Evolutionary conservation across 2,797 vertebrate species (phyloP).

Genomic region (Morus bassanus): DNA sequence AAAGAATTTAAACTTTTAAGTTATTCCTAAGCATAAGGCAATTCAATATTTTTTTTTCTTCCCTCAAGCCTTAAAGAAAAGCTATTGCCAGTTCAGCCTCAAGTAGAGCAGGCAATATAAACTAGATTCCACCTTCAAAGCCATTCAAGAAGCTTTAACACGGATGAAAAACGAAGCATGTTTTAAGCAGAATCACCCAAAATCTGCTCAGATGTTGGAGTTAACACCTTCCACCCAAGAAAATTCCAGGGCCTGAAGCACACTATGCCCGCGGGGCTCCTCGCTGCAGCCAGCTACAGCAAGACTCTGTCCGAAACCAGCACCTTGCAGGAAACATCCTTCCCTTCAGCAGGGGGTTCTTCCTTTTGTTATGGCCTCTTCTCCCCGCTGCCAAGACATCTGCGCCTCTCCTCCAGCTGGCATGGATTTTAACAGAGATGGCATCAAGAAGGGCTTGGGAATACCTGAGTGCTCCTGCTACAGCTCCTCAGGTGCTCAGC

Average conservation of each 20-base stretch:
- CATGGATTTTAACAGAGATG: too few relatives aligned
- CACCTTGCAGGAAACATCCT: background rate
- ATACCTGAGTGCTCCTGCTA: background rate
- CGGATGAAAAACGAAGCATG: rapidly evolving
- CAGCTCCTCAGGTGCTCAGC: rapidly evolving
- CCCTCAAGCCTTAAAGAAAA: background rate
- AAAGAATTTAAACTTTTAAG: background rate
- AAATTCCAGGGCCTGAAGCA: background rate
- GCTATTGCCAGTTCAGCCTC: background rate
- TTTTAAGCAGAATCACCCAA: background rate
- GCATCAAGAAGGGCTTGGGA: background rate
- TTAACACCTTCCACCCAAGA: background rate
- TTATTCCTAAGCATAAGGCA: background rate
- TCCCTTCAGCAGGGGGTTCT: background rate
- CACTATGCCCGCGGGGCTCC: too few relatives aligned
- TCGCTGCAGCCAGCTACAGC: background rate
- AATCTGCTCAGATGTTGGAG: background rate
- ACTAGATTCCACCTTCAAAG: background rate
- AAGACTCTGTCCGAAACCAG: background rate
- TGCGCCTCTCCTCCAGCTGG: background rate
- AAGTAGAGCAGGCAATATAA: background rate
- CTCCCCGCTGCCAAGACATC: background rate
- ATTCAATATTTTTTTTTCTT: background rate
- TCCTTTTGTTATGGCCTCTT: background rate
- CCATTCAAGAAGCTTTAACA: background rate